Base-by-base conservation (phyloP, 2,113 vertebrate genomes). In the Paedocypris sp. region DNA sequence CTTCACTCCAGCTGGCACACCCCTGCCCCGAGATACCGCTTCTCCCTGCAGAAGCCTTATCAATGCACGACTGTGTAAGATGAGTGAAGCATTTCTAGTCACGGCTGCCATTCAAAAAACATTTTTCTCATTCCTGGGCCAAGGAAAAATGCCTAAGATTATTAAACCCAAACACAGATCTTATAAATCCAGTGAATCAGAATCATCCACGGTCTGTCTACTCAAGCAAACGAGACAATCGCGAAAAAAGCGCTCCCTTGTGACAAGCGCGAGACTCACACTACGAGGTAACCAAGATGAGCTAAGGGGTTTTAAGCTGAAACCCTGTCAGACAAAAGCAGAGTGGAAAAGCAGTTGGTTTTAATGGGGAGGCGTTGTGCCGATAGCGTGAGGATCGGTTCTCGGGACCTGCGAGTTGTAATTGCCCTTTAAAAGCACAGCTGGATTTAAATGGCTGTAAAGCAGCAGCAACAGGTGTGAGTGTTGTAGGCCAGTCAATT, bases 381-480 rank as follows among this genome's bases (percentile, higher is more conserved):
- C 19, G 62, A 62, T 68, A 62, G 66, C 70, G 28, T 18, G 26
- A 70, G 65, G 73, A 71, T 69, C 73, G 54, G 66, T 58, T 70
- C 57, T 19, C 1, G 67, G 54, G 75, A 79, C 76, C 78, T 76
- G 67, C 79, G 76, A 79, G 69, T 73, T 66, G 28, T 9, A 76
- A 82, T 74, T 72, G 67, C 73, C 77, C 75, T 28, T 72, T 67
- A 59, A 67, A 64, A 4, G 7, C 61, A 75, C 77, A 81, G 79
- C 80, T 82, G 77, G 77, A 73, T 74, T 65, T 54, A 78, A 80
- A 79, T 59, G 60, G 61, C 75, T 70, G 76, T 73, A 80, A 80
- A 76, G 56, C 19, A 58, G 60, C 52, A 7, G 68, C 42, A 59
- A 57, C 71, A 72, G 62, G 68, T 68, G 60, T 47, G 68, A 67